phyloP scores from a whole-genome alignment of 2,888 invertebrate genomes.

The Nowickia ferox region DNA sequence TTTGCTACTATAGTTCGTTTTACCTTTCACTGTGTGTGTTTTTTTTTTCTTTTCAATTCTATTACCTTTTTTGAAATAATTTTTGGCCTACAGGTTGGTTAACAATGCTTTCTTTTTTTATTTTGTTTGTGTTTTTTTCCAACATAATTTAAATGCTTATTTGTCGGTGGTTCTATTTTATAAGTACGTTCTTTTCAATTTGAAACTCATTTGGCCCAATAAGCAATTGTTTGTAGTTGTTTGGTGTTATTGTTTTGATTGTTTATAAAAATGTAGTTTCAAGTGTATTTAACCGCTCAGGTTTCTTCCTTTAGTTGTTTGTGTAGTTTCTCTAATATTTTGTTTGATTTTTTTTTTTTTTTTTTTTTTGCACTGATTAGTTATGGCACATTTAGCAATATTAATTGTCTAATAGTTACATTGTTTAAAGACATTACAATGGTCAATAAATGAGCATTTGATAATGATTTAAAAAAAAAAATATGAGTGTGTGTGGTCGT shows the following conservation, averaged over 20 bases:
- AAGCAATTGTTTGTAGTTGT: constrained; percentile 57
- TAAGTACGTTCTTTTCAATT: constrained; percentile 56
- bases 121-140: constrained; percentile 34
- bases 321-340: neutral
- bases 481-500: constrained; percentile 17
- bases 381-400: constrained; percentile 56
- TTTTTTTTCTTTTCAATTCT: neutral
- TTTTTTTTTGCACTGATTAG: constrained; percentile 49
- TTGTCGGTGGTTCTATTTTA: constrained; percentile 49
- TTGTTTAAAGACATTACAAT: constrained; percentile 35
- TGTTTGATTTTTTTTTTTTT: neutral
- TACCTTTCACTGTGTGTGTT: constrained; percentile 52
- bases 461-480: neutral
- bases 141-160: constrained; percentile 66
- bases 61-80: constrained; percentile 26
- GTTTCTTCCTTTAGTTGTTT: constrained; percentile 22
- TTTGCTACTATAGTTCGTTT: constrained; percentile 59
- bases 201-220: constrained; percentile 65
- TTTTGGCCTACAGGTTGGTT: constrained; percentile 62
- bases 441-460: constrained; percentile 29
- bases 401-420: constrained; percentile 55
- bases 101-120: constrained; percentile 1
- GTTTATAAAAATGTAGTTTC: constrained; percentile 60
- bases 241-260: constrained; percentile 71
- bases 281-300: constrained; percentile 58